Evolutionary conservation across 2,113 vertebrate genomes (phyloP).

Genomic region (Phyllostomus hastatus): DNA sequence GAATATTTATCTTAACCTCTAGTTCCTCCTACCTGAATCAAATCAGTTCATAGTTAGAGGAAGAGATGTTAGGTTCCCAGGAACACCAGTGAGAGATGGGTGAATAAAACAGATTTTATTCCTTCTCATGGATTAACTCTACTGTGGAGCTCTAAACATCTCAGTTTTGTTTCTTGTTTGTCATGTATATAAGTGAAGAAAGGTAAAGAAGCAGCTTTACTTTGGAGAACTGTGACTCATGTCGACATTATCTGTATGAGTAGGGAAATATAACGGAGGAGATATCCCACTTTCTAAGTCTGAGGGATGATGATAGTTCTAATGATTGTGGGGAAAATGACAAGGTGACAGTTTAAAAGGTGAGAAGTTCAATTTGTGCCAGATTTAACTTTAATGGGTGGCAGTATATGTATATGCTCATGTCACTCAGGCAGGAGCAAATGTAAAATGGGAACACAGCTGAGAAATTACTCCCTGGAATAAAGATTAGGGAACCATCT

Average conservation of each 20-base stretch:
- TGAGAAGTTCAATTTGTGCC: constrained; percentile 58
- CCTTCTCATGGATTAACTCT: not conserved
- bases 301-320: constrained; percentile 11
- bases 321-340: constrained; percentile 47
- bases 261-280: not conserved
- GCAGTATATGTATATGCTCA: not conserved
- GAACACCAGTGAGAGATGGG: not conserved
- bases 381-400: constrained; percentile 49
- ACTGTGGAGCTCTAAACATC: not conserved
- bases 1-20: not conserved
- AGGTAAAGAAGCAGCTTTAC: not conserved
- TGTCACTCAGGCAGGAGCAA: constrained; percentile 6
- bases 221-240: not conserved
- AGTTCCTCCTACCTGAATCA: not conserved
- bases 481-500: constrained; percentile 2
- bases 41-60: not conserved
- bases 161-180: not conserved
- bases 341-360: constrained; percentile 59
- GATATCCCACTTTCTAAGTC: constrained; percentile 2
- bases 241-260: not conserved
- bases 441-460: not conserved
- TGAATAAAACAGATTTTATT: not conserved
- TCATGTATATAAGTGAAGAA: not conserved
- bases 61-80: not conserved
- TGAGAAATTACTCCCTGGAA: not conserved